Conservation (phyloP, 2,797 vertebrate species). For the Clarias fuscus region DNA sequence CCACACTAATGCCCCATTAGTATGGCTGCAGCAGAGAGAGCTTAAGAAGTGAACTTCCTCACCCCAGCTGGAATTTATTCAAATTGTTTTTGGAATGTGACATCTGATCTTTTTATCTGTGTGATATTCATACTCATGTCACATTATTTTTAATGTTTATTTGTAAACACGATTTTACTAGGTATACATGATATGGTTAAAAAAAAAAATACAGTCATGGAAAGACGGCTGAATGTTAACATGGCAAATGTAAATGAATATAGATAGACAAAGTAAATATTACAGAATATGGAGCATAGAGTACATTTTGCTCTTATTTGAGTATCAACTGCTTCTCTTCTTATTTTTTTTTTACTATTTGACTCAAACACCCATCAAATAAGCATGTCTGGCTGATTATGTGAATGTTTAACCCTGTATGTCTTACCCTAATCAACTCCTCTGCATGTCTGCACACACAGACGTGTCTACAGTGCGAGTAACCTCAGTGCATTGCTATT, state of each 20-base stretch:
- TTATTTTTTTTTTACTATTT: neutral
- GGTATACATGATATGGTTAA: neutral
- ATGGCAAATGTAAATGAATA: no score
- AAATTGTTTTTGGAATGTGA: conserved; percentile 2
- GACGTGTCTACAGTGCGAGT: neutral
- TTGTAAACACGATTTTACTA: neutral
- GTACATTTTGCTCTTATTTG: neutral
- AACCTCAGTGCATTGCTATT: neutral
- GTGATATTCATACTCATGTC: neutral
- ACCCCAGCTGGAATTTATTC: conserved; percentile 6
- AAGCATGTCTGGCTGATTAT: neutral
- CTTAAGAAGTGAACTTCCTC: neutral
- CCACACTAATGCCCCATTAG: conserved; percentile 50
- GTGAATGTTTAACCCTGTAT: neutral
- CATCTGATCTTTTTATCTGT: neutral
- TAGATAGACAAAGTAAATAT: no score
- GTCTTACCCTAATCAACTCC: neutral
- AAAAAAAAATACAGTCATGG: neutral
- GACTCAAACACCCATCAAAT: neutral
- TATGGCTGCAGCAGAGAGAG: conserved; percentile 43
- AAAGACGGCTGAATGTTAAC: neutral
- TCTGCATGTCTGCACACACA: neutral
- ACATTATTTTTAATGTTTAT: neutral
- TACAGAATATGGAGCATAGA: no score
- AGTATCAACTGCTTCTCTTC: neutral